Percentiles rank a stretch among this genome's conserved stretches.
Evolutionary conservation across 2,797 vertebrate genomes (phyloP).

Genomic region (Atherinosoma microstoma): DNA sequence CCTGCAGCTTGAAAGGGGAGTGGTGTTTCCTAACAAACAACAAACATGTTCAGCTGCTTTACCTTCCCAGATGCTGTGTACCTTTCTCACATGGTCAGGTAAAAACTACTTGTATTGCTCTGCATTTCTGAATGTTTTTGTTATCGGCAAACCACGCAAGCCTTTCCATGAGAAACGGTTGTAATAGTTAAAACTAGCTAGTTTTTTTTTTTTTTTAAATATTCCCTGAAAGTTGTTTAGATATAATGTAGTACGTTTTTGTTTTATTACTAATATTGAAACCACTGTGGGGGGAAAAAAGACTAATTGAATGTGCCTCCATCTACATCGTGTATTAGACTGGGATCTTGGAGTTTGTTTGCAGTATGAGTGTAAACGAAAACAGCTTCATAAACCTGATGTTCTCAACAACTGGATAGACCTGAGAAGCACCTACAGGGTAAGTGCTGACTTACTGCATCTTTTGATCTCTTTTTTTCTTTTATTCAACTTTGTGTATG

Average conservation of each 20-base stretch:
- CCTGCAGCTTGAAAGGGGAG: constrained; percentile 86
- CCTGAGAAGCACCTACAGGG: constrained; percentile 92
- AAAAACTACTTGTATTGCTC: constrained; percentile 6
- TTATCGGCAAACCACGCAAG: neutral
- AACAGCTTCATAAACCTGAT: constrained; percentile 91
- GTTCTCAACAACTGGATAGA: constrained; percentile 95
- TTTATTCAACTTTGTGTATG: neutral
- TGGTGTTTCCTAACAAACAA: constrained; percentile 78
- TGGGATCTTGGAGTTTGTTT: constrained; percentile 97
- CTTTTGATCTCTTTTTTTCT: neutral
- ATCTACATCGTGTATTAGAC: constrained; percentile 76
- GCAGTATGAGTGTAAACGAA: constrained; percentile 94
- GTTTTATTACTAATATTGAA: neutral
- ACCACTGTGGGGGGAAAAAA: neutral
- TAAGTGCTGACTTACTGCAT: constrained; percentile 56
- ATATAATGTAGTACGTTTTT: neutral
- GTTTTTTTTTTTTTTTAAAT: no score
- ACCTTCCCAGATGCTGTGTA: constrained; percentile 78
- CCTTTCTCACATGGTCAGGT: constrained; percentile 98
- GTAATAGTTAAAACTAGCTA: neutral
- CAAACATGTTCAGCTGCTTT: constrained; percentile 39
- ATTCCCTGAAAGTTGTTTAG: no score
- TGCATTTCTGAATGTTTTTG: neutral
- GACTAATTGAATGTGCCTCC: neutral
- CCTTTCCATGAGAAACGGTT: neutral